Evolutionary conservation across 2,113 vertebrate species (phyloP).

Genomic region (Hydropotes inermis): DNA sequence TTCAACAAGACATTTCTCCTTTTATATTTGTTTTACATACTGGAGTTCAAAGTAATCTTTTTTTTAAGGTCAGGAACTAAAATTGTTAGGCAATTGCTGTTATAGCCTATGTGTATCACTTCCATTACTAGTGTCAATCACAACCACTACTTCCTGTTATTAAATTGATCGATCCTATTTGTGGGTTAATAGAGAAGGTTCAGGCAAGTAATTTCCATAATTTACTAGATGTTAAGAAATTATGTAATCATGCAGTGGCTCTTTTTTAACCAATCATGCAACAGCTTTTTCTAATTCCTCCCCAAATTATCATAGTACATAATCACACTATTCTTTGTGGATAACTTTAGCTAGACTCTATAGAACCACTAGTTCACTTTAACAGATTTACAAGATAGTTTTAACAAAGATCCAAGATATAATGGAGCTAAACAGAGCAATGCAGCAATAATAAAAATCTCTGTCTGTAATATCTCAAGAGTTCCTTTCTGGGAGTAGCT

Average conservation of each 20-base stretch:
- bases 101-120: neutral
- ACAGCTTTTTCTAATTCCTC: neutral
- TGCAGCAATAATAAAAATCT: neutral
- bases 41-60: neutral
- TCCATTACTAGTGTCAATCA: neutral
- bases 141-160: neutral
- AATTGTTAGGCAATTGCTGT: neutral
- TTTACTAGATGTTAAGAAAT: slow-evolving; percentile 6
- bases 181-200: neutral
- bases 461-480: neutral
- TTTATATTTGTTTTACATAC: neutral
- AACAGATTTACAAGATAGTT: neutral
- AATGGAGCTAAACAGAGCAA: neutral
- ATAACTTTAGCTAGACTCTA: neutral
- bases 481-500: neutral
- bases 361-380: neutral
- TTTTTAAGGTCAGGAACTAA: neutral
- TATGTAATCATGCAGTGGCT: neutral
- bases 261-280: neutral
- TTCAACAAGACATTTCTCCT: neutral
- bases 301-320: neutral
- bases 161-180: neutral
- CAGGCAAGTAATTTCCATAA: neutral
- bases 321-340: neutral
- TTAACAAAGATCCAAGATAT: neutral